phyloP scores from a whole-genome alignment of 2,113 vertebrate species.

The Pipa parva region DNA sequence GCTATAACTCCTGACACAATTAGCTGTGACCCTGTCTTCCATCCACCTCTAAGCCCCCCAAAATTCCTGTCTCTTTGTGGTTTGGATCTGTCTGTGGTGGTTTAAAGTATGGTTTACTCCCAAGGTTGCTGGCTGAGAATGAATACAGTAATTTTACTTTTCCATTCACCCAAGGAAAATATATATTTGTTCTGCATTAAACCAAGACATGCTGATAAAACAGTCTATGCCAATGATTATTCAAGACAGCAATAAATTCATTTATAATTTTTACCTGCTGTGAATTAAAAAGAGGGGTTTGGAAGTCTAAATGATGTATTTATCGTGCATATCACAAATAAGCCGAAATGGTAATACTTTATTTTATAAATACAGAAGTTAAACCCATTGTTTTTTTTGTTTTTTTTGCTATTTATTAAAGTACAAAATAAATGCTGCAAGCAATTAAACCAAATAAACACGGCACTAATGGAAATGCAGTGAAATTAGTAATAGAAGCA shows the following conservation, averaged over 20 bases:
- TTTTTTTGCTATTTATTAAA: no score
- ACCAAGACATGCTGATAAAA: slow-evolving; percentile 36
- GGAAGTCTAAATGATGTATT: no score
- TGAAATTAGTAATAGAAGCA: no score
- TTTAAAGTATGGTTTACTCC: slow-evolving; percentile 41
- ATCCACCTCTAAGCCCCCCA: slow-evolving; percentile 31
- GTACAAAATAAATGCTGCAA: no score
- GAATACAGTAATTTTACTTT: slow-evolving; percentile 39
- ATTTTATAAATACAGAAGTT: no score
- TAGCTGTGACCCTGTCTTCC: slow-evolving; percentile 35
- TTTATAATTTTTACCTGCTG: slow-evolving; percentile 26
- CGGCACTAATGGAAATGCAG: no score
- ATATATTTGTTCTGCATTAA: slow-evolving; percentile 38
- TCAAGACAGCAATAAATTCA: slow-evolving; percentile 21
- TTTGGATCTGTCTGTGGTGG: slow-evolving; percentile 40
- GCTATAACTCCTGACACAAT: slow-evolving; percentile 40
- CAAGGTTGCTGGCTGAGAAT: slow-evolving; percentile 41
- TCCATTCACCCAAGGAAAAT: slow-evolving; percentile 39
- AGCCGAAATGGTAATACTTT: no score
- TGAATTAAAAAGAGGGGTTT: slow-evolving; percentile 17
- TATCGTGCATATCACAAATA: no score
- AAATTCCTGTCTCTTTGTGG: slow-evolving; percentile 39
- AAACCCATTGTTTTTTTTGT: no score
- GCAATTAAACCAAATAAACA: no score
- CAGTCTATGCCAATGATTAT: slow-evolving; percentile 36